Base-by-base conservation (phyloP, 2,113 vertebrate genomes). In the Nibea coibor region DNA sequence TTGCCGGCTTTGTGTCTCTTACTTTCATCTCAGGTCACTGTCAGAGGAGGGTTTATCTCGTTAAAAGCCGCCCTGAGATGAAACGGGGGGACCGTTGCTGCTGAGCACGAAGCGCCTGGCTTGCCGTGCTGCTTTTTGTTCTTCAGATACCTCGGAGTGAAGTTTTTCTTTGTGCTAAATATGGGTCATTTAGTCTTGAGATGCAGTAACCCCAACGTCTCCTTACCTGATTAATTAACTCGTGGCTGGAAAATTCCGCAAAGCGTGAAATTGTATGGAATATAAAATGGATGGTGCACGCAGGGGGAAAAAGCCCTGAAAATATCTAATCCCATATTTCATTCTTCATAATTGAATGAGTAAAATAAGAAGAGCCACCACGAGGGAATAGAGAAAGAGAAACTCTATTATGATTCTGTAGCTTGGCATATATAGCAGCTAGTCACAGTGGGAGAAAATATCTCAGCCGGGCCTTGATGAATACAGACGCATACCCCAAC, bases 21-120 rank as follows among this genome's bases (percentile, higher is more conserved):
- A 7, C 94, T 95, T 95, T 95, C 91, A 94, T 94, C 91, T 93
- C 70, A 16, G 94, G 94, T 94, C 93, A 94, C 88, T 90, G 93
- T 92, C 91, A 94, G 89, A 79, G 4, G 80, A 86, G 91, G 93
- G 69, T 92, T 94, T 93, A 93, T 91, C 92, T 86, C 61, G 57
- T 88, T 89, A 93, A 91, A 87, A 87, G 85, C 78, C 19, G 78
- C 54, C 53, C 78, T 11, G 72, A 93, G 90, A 93, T 91, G 85
- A 92, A 93, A 89, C 84, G 0, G 63, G 0, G 63, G 70, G 84
- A 84, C 84, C 48, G 50, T 11, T 42, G 73, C 64, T 58, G 86
- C 58, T 39, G 69, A 85, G 69, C 85, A 24, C 80, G 57, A 64
- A 84, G 62, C 73, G 68, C 78, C 75, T 12, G 72, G 51, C 81